Percentiles rank a stretch among this genome's conserved stretches.
These are phyloP conservation scores for Hirundichthys speculiger DNA, from an alignment of 2,113 vertebrate genomes.

Conservation along the genomic window DNA sequence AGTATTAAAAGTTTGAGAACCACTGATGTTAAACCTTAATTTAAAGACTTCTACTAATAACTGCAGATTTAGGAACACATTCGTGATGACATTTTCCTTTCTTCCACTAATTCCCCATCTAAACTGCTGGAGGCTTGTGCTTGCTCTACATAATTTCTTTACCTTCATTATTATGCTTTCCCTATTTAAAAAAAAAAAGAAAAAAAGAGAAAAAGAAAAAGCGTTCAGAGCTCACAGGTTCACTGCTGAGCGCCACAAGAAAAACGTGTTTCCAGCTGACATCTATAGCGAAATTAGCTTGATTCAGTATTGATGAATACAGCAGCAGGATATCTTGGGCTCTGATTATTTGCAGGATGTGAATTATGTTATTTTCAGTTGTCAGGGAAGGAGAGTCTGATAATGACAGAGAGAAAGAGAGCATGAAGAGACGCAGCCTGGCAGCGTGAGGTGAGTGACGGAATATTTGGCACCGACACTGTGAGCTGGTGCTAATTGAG, in stretches of 20 bases:
- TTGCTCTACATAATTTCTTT: too few species aligned
- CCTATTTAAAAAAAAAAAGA: slow-evolving; percentile 21
- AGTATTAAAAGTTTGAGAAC: too few species aligned
- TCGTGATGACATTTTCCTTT: slow-evolving; percentile 36
- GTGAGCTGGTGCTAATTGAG: slow-evolving; percentile 66
- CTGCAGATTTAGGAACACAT: slow-evolving; percentile 40
- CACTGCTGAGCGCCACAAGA: slow-evolving; percentile 57
- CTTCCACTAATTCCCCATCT: slow-evolving; percentile 21
- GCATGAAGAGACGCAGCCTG: slow-evolving; percentile 48
- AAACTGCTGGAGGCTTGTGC: slow-evolving; percentile 29
- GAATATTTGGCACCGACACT: slow-evolving; percentile 70
- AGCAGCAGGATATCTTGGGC: slow-evolving; percentile 57
- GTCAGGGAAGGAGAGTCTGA: slow-evolving; percentile 33
- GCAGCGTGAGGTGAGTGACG: slow-evolving; percentile 82
- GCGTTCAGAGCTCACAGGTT: slow-evolving; percentile 49
- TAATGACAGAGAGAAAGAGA: slow-evolving; percentile 38
- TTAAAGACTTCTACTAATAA: slow-evolving; percentile 31
- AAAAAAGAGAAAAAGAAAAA: too few species aligned
- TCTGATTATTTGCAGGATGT: slow-evolving; percentile 65
- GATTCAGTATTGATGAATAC: slow-evolving; percentile 64
- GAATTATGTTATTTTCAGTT: slow-evolving; percentile 52
- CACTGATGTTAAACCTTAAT: too few species aligned
- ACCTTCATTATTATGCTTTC: slow-evolving; percentile 58
- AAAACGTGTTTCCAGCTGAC: slow-evolving; percentile 53
- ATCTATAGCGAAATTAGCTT: slow-evolving; percentile 60